Conservation (phyloP, 2,113 vertebrate genomes). For the Neodontobutis hainanensis region DNA sequence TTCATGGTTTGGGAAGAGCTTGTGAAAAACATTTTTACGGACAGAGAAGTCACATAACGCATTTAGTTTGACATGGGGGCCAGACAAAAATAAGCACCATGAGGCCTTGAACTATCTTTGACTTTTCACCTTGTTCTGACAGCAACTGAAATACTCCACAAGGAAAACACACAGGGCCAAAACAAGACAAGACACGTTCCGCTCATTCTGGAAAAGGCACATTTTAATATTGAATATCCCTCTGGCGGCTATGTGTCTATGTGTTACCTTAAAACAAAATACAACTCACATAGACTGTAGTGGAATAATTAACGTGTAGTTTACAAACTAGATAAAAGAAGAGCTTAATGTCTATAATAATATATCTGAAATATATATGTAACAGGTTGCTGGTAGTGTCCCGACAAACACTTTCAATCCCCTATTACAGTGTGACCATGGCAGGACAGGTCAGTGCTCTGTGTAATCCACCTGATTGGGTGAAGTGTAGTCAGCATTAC, state of each 20-base stretch:
- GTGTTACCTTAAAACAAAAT: neutral
- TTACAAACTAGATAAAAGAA: neutral
- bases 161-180: constrained; percentile 8
- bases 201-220: neutral
- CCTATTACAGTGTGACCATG: constrained; percentile 11
- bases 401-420: neutral
- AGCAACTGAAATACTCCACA: constrained; percentile 24
- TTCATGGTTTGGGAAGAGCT: neutral
- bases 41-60: constrained; percentile 22
- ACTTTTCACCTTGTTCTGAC: constrained; percentile 33
- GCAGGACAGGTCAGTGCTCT: constrained; percentile 36
- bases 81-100: constrained; percentile 28
- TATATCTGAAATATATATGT: too few relatives aligned
- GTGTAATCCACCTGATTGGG: constrained; percentile 26
- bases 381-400: neutral
- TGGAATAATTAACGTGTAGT: neutral
- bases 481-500: constrained; percentile 41
- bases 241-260: too few relatives aligned
- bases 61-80: constrained; percentile 34
- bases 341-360: too few relatives aligned
- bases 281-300: neutral
- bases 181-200: neutral
- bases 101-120: constrained; percentile 31
- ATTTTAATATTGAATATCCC: neutral
- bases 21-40: neutral